These are phyloP conservation scores for Aradophagus sp. DNA, from an alignment of 1,140 invertebrate species.

Conservation along the genomic window DNA sequence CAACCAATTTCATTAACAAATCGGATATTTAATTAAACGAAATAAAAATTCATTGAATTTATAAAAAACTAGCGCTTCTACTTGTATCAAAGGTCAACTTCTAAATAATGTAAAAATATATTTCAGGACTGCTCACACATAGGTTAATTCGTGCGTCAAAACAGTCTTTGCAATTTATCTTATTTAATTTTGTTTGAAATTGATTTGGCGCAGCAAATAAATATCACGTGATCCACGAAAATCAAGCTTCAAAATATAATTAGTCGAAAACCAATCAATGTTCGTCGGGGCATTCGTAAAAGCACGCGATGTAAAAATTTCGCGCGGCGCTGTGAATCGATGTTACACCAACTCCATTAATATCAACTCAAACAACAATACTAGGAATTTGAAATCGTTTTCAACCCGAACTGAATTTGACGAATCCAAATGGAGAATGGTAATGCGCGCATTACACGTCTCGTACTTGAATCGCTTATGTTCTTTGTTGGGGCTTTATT, in stretches of 20 bases:
- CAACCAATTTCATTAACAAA: too few species aligned
- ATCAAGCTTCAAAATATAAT: constrained; percentile 49
- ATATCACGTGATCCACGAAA: constrained; percentile 51
- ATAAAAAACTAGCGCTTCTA: too few species aligned
- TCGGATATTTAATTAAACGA: too few species aligned
- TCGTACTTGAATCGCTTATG: too few species aligned
- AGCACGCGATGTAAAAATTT: constrained; percentile 51
- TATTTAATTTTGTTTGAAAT: constrained; percentile 20
- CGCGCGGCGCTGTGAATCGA: constrained; percentile 26
- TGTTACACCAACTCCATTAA: constrained; percentile 46
- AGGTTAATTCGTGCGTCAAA: background rate
- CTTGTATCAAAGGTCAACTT: too few species aligned
- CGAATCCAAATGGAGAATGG: too few species aligned
- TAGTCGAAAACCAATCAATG: constrained; percentile 52
- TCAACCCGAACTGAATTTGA: constrained; percentile 19
- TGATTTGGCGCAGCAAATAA: constrained; percentile 29
- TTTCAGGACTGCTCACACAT: too few species aligned
- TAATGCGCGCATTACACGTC: too few species aligned
- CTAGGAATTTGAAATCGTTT: constrained; percentile 24
- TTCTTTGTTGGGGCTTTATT: too few species aligned
- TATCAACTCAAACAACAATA: constrained; percentile 32
- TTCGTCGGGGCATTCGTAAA: constrained; percentile 33
- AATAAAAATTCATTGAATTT: too few species aligned
- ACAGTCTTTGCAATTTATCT: constrained; percentile 18
- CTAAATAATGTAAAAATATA: too few species aligned